phyloP scores from a whole-genome alignment of 1,140 invertebrate genomes.

The Gryllus bimaculatus region DNA sequence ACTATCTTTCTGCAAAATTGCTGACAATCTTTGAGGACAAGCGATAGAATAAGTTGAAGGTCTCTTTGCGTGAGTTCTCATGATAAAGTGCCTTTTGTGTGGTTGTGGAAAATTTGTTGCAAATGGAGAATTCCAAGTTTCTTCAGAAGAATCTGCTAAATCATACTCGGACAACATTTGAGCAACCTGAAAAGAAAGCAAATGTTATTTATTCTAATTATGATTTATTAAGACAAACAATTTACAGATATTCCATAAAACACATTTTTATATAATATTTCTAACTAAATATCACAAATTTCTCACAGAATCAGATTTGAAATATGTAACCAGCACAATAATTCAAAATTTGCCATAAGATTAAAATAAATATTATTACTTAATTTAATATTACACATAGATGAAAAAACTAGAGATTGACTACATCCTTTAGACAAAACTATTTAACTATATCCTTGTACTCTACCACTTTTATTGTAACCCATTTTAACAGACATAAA shows the following conservation, averaged over 20 bases:
- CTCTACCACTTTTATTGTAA: no score
- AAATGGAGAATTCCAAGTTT: slow-evolving; percentile 17
- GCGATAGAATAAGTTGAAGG: slow-evolving; percentile 50
- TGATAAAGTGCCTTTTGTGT: slow-evolving; percentile 54
- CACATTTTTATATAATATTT: not conserved
- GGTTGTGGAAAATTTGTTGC: slow-evolving; percentile 42
- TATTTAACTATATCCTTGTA: no score
- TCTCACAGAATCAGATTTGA: not conserved
- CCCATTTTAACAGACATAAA: no score
- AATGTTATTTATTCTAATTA: not conserved
- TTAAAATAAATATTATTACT: not conserved
- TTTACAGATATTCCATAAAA: not conserved
- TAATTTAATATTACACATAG: no score
- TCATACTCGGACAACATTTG: slow-evolving; percentile 22
- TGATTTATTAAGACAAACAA: not conserved
- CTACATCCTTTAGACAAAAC: no score
- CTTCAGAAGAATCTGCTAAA: slow-evolving; percentile 21
- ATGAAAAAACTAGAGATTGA: no score
- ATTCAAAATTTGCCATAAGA: not conserved
- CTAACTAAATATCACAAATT: not conserved
- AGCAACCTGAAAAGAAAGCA: slow-evolving; percentile 20
- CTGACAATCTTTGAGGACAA: slow-evolving; percentile 56
- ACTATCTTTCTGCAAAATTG: slow-evolving; percentile 48
- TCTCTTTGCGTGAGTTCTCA: slow-evolving; percentile 47
- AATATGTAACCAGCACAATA: not conserved